Evolutionary conservation across 2,113 vertebrate genomes (phyloP).

Genomic region (Emydura subglobosa): DNA sequence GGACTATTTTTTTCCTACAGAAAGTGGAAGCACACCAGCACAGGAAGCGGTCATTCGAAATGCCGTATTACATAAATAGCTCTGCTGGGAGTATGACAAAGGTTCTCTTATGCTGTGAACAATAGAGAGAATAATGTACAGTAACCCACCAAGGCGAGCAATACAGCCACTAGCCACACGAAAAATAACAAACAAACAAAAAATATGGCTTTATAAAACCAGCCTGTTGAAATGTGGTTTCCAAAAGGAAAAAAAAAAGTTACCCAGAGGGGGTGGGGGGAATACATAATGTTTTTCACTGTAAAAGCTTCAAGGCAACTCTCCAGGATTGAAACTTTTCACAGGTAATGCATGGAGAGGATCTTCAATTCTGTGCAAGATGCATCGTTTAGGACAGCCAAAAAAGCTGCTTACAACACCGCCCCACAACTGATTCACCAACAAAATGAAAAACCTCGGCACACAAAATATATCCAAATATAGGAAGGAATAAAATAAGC

Average conservation of each 20-base stretch:
- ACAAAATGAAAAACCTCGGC: conserved; percentile 56
- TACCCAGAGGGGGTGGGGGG: conserved; percentile 65
- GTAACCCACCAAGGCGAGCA: conserved; percentile 72
- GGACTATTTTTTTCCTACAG: conserved; percentile 52
- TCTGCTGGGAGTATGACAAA: conserved; percentile 66
- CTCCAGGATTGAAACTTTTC: conserved; percentile 65
- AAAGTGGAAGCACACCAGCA: conserved; percentile 64
- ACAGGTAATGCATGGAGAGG: conserved; percentile 64
- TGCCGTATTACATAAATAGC: conserved; percentile 56
- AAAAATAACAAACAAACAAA: conserved; percentile 68
- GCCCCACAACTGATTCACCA: conserved; percentile 67
- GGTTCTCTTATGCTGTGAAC: conserved; percentile 74
- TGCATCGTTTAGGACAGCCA: conserved; percentile 66
- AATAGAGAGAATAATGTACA: conserved; percentile 74
- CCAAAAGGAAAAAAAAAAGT: neutral
- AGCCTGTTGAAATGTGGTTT: conserved; percentile 60
- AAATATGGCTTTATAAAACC: conserved; percentile 45
- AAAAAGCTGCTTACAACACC: conserved; percentile 69
- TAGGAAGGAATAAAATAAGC: conserved; percentile 68
- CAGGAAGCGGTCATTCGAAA: conserved; percentile 64
- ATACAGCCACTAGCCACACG: conserved; percentile 70
- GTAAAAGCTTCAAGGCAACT: conserved; percentile 68
- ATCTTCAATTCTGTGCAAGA: conserved; percentile 70
- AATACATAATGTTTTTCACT: conserved; percentile 71
- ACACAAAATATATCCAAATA: conserved; percentile 59